phyloP scores from a whole-genome alignment of 2,113 vertebrate species.

The Ibidorhyncha struthersii region DNA sequence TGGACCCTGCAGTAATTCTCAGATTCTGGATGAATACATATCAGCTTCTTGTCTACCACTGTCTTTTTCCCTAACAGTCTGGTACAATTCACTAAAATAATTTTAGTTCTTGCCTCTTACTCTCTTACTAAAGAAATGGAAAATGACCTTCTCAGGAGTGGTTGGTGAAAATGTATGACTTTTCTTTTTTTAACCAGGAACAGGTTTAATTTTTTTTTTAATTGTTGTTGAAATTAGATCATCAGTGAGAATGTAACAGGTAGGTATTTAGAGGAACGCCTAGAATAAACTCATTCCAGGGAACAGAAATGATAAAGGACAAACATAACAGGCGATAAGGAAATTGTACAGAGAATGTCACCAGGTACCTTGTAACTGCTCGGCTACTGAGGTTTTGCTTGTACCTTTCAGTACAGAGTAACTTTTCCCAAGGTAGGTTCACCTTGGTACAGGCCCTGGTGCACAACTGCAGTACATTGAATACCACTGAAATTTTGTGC shows the following conservation, averaged over 20 bases:
- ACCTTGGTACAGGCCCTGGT: neutral
- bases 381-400: neutral
- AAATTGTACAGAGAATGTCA: neutral
- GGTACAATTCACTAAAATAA: neutral
- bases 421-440: neutral
- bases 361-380: neutral
- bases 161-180: neutral
- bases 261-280: neutral
- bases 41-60: neutral
- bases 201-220: neutral
- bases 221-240: neutral
- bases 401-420: neutral
- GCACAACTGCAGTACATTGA: neutral
- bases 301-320: neutral
- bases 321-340: fast-evolving
- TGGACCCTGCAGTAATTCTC: neutral
- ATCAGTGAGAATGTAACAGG: neutral
- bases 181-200: neutral
- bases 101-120: neutral
- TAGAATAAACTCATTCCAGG: neutral
- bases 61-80: neutral
- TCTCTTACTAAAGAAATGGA: neutral
- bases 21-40: neutral
- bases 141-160: neutral
- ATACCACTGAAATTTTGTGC: neutral